Evolutionary conservation across 2,888 invertebrate species (phyloP).

Genomic region (Pseudeuparius sepicola): DNA sequence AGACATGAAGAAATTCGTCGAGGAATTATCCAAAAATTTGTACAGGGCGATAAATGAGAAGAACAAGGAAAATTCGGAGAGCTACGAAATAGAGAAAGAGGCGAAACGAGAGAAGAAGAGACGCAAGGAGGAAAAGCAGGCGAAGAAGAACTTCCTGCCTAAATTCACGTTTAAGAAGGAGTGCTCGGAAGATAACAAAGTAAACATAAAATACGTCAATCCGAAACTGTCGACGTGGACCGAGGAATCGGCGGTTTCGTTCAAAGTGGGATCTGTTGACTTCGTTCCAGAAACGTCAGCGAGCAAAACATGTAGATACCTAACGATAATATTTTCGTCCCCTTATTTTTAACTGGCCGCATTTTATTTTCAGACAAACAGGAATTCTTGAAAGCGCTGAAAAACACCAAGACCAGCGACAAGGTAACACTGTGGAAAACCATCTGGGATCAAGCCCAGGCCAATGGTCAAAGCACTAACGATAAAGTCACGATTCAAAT

Average conservation of each 20-base stretch:
- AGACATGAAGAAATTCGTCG: conserved; percentile 17
- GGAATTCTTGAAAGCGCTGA: conserved; percentile 32
- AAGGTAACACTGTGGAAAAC: conserved; percentile 33
- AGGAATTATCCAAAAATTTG: conserved; percentile 18
- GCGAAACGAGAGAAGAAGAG: no score
- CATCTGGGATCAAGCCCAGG: conserved; percentile 34
- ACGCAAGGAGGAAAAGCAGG: no score
- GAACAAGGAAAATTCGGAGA: neutral
- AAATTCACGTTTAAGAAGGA: no score
- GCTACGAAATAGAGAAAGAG: no score
- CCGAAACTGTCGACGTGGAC: conserved; percentile 30
- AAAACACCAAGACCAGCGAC: conserved; percentile 31
- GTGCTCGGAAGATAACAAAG: no score
- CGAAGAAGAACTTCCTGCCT: no score
- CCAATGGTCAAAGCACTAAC: conserved; percentile 31
- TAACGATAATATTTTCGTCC: conserved; percentile 1
- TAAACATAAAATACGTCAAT: conserved; percentile 31
- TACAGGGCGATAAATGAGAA: neutral
- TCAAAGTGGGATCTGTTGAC: conserved; percentile 23
- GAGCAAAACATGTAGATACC: neutral
- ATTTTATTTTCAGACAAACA: conserved; percentile 25
- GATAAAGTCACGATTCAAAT: conserved; percentile 37
- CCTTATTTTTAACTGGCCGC: conserved; percentile 3
- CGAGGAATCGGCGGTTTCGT: conserved; percentile 26
- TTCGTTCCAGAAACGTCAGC: conserved; percentile 11